phyloP scores from a whole-genome alignment of 2,113 vertebrate genomes.

The Gavia stellata region DNA sequence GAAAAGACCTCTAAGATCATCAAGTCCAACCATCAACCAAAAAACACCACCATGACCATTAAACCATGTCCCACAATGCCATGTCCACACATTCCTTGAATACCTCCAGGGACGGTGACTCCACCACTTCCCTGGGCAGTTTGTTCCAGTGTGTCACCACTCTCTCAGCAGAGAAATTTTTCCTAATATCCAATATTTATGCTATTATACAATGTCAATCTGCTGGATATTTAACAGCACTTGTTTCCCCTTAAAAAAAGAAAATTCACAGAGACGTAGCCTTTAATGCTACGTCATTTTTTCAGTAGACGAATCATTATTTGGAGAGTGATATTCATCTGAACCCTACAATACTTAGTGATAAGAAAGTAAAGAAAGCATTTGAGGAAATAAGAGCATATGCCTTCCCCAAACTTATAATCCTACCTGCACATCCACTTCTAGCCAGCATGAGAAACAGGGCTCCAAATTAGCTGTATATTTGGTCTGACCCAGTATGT shows the following conservation, averaged over 20 bases:
- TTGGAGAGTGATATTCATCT: background rate
- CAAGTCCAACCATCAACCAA: too few species aligned
- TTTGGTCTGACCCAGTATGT: background rate
- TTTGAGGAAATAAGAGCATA: background rate
- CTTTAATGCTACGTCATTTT: background rate
- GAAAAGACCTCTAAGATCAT: too few species aligned
- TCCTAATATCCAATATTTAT: too few species aligned
- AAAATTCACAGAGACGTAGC: accelerated
- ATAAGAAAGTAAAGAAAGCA: background rate
- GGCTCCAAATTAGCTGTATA: background rate
- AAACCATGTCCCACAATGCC: too few species aligned
- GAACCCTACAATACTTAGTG: background rate
- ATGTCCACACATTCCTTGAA: too few species aligned
- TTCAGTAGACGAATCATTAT: background rate
- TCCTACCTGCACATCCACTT: background rate
- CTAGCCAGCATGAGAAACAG: background rate
- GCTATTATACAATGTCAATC: accelerated
- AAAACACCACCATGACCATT: too few species aligned
- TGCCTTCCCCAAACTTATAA: background rate
- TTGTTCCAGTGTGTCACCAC: too few species aligned
- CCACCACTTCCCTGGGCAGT: too few species aligned
- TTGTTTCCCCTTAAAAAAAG: background rate
- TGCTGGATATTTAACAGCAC: background rate
- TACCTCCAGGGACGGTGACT: too few species aligned
- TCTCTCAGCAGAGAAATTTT: too few species aligned